Evolutionary conservation across 2,113 vertebrate genomes (phyloP), one percentile per base, ranked within the genome.

Genomic region (Antechinus stuartii): DNA sequence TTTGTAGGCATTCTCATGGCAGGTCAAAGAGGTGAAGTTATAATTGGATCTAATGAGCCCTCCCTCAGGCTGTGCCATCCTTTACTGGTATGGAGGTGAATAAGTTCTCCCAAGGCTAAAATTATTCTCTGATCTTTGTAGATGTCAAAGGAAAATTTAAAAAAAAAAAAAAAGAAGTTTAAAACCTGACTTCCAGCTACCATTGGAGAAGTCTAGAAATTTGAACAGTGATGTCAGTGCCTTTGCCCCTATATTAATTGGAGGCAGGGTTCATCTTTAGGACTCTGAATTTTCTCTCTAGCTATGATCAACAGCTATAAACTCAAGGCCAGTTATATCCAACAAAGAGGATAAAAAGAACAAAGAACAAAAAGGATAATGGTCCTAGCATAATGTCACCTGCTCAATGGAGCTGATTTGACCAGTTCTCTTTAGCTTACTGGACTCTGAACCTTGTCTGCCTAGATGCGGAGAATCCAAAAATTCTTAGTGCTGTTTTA

Each of bases 31-130:
- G 68, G n/a, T 84, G 68, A 42, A 84, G n/a, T 42, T 84, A 84
- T 84, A 84, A 84, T 84, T 84, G 68, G 68, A 84, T 84, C 68
- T 84, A 84, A 84, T 84, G 68, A 84, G n/a, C n/a, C 68, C n/a
- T 84, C 68, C 68, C n/a, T 84, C 68, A 84, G 68, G 68, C 68
- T 84, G n/a, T 84, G 16, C n/a, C 68, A 84, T 84, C 68, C n/a
- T 84, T 84, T 84, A 84, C n/a, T 23, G 19, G n/a, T 84, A 84
- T 42, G 68, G 19, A 84, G 68, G n/a, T 76, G 61, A 76, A 16
- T 84, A 84, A 84, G 68, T 42, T 84, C 35, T 84, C 68, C n/a
- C 68, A 84, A 42, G 68, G 68, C n/a, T n/a, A 84, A 84, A 84
- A 84, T 84, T 84, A 84, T 84, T 84, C 68, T 42, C 68, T 84